Evolutionary conservation across 2,797 vertebrate genomes (phyloP), one percentile per base, ranked within the genome.

Genomic region (Sphaeramia orbicularis): DNA sequence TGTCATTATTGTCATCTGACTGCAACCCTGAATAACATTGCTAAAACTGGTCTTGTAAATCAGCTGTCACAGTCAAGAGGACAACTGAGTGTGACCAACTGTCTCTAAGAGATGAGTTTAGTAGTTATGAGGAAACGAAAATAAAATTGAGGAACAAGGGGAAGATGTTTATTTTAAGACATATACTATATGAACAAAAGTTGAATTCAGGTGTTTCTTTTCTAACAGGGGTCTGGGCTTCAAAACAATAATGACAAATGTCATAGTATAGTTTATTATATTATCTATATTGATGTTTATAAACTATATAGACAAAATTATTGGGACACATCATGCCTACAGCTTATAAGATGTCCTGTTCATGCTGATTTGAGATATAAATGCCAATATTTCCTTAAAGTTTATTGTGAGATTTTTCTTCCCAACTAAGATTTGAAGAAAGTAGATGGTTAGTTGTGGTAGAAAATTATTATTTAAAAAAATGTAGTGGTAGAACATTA

Each of bases 121-220:
- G 40, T 9, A 44, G 24, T 35, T 52, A 71, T 57, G 57, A 78
- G 78, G 48, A 83, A 88, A 55, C 76, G 36, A 71, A 61, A 65
- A 53, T n/a, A 1, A 4, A 13, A 32, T 58, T 15, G 7, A 67
- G 56, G 27, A 57, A 71, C 53, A 52, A 55, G 62, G 42, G 0
- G 51, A 38, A 7, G 24, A 38, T 57, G 43, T 62, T 49, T 71
- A 53, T 30, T 56, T 57, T 30, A 45, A 32, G 19, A 40, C 40
- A 40, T 21, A 4, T 10, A 18, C 4, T 24, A 24, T 24, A 24
- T 24, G 21, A 21, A 24, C 21, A 4, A 24, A 24, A 2, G 4
- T 24, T 24, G 21, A 24, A 2, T 2, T 24, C 21, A 24, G 41
- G 12, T 19, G 38, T 40, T 40, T 38, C 14, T 40, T 40, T 40